Percentiles rank a stretch among this genome's conserved stretches.
phyloP scores from a whole-genome alignment of 2,888 invertebrate genomes.

The Sarcophaga caerulescens region DNA sequence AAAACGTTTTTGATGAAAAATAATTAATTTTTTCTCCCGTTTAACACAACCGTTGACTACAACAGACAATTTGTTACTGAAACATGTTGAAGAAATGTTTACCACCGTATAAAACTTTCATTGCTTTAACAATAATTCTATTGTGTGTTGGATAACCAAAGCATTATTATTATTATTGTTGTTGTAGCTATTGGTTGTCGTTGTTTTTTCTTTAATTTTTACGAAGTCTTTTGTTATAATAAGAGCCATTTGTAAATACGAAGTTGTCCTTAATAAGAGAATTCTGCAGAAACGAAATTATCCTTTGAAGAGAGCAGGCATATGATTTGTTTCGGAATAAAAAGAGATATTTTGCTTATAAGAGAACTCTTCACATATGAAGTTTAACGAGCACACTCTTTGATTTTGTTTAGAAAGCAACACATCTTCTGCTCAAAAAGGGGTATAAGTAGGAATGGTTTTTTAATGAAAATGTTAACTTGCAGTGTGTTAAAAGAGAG shows the following conservation, averaged over 20 bases:
- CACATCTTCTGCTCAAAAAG: no score
- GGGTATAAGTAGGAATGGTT: no score
- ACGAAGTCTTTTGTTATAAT: neutral
- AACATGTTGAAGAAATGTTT: conserved; percentile 56
- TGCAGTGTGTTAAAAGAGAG: no score
- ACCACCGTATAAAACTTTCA: conserved; percentile 20
- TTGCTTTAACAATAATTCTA: neutral
- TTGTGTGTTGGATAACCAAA: neutral
- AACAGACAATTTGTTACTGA: conserved; percentile 59
- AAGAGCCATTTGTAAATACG: neutral
- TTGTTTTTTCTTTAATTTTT: neutral
- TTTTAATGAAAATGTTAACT: no score
- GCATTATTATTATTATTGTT: neutral
- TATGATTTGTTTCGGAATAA: no score
- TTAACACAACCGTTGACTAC: conserved; percentile 51
- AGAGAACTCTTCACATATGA: no score
- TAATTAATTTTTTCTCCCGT: conserved; percentile 26
- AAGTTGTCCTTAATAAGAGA: neutral
- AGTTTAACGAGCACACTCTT: no score
- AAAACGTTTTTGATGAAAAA: neutral
- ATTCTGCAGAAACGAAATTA: neutral
- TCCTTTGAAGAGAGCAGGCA: no score
- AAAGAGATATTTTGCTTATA: no score
- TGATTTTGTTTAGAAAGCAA: no score
- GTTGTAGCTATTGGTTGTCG: neutral